Evolutionary conservation across 2,888 invertebrate species (phyloP).

Genomic region (Bedellia somnulentella): DNA sequence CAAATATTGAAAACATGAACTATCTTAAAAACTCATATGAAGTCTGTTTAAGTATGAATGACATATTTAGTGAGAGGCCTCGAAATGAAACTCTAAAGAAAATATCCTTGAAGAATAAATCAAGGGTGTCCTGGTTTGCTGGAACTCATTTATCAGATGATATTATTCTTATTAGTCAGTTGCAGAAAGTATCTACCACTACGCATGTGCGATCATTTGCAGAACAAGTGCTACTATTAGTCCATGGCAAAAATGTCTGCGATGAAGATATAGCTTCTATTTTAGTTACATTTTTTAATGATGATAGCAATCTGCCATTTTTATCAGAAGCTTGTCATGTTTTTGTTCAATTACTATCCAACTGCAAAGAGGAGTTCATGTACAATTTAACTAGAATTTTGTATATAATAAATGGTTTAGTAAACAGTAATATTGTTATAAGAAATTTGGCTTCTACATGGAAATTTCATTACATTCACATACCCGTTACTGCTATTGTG

Average conservation of each 20-base stretch:
- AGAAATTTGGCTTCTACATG: conserved; percentile 41
- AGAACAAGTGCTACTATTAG: too few relatives aligned
- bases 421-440: conserved; percentile 30
- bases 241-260: conserved; percentile 7
- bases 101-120: conserved; percentile 15
- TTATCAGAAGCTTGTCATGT: conserved; percentile 27
- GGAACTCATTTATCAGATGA: conserved; percentile 20
- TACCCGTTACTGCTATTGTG: too few relatives aligned
- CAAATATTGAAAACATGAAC: conserved; percentile 33
- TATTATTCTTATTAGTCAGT: conserved; percentile 21
- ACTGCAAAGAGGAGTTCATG: conserved; percentile 35
- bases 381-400: conserved; percentile 28
- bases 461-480: conserved; percentile 48
- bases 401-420: conserved; percentile 28
- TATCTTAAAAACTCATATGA: conserved; percentile 40
- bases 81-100: neutral
- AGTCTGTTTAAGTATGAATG: conserved; percentile 25
- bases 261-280: conserved; percentile 14
- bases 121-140: conserved; percentile 24
- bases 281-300: conserved; percentile 28
- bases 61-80: conserved; percentile 22
- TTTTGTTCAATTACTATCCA: conserved; percentile 27
- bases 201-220: too few relatives aligned
- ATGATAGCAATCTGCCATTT: conserved; percentile 21
- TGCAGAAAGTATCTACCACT: conserved; percentile 31